These are phyloP conservation scores for Psittacula derbiana DNA, from an alignment of 2,797 vertebrate species.

Conservation along the genomic window DNA sequence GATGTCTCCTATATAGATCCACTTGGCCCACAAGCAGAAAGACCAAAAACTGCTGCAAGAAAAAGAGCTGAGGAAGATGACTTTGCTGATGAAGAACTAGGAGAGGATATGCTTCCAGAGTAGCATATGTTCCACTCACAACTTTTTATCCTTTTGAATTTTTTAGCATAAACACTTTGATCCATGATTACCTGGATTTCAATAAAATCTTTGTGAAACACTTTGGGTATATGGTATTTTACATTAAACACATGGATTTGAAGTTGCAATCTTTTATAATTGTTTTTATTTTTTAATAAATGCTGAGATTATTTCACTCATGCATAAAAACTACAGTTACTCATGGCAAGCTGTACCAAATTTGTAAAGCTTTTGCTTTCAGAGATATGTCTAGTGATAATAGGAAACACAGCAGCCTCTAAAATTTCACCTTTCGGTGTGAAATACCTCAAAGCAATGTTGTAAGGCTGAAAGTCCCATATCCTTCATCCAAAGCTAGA, in stretches of 20 bases:
- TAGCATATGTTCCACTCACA: slow-evolving; percentile 45
- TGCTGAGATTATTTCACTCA: background rate
- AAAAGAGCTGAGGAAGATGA: slow-evolving; percentile 88
- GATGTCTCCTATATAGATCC: slow-evolving; percentile 93
- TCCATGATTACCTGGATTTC: background rate
- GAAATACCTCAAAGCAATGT: background rate
- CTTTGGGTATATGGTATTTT: background rate
- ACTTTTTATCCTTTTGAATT: background rate
- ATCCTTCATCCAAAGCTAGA: background rate
- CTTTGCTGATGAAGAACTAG: slow-evolving; percentile 93
- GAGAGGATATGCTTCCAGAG: slow-evolving; percentile 94
- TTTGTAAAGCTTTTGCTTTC: background rate
- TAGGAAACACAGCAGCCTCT: background rate
- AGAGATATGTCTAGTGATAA: accelerated
- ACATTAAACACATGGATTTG: slow-evolving; percentile 19
- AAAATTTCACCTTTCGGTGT: background rate
- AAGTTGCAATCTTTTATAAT: background rate
- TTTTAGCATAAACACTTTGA: background rate
- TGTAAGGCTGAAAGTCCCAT: background rate
- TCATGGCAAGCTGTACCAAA: background rate
- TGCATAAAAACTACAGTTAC: background rate
- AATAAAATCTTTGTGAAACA: background rate
- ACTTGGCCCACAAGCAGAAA: slow-evolving; percentile 90
- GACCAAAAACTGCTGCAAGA: slow-evolving; percentile 92
- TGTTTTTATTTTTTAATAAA: background rate